Evolutionary conservation across 2,113 vertebrate species (phyloP).

Genomic region (Pandion haliaetus): DNA sequence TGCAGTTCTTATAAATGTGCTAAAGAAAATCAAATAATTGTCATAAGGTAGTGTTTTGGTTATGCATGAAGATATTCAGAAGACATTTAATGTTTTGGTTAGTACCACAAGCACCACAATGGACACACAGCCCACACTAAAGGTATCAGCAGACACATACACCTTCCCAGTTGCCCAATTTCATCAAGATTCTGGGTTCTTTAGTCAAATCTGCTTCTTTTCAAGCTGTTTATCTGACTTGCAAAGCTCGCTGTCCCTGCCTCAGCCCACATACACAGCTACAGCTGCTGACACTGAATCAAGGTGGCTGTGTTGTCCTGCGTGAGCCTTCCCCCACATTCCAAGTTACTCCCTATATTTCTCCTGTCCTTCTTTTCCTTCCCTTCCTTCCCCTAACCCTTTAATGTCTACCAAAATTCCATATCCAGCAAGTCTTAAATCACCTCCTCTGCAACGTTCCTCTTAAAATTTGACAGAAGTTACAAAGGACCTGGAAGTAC

Average conservation of each 20-base stretch:
- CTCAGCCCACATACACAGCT: not conserved
- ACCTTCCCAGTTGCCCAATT: not conserved
- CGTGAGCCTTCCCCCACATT: not conserved
- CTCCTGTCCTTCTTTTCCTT: not conserved
- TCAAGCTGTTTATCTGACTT: not conserved
- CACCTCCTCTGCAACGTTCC: not conserved
- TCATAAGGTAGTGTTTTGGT: not conserved
- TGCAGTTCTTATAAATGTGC: not conserved
- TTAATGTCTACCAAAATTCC: not conserved
- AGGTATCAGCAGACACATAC: not conserved
- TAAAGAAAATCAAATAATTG: not conserved
- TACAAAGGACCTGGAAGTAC: too few relatives aligned
- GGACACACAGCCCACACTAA: not conserved
- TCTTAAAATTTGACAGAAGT: not conserved
- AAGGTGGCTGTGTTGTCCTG: not conserved
- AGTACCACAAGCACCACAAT: not conserved
- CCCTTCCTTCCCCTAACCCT: not conserved
- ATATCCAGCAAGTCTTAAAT: not conserved
- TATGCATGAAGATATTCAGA: not conserved
- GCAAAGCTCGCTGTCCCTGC: not conserved
- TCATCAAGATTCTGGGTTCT: not conserved
- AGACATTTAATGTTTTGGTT: not conserved
- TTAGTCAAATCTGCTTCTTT: not conserved
- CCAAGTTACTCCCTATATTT: not conserved
- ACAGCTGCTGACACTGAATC: not conserved